Evolutionary conservation across 2,113 vertebrate species (phyloP).

Genomic region (Ranitomeya imitator): DNA sequence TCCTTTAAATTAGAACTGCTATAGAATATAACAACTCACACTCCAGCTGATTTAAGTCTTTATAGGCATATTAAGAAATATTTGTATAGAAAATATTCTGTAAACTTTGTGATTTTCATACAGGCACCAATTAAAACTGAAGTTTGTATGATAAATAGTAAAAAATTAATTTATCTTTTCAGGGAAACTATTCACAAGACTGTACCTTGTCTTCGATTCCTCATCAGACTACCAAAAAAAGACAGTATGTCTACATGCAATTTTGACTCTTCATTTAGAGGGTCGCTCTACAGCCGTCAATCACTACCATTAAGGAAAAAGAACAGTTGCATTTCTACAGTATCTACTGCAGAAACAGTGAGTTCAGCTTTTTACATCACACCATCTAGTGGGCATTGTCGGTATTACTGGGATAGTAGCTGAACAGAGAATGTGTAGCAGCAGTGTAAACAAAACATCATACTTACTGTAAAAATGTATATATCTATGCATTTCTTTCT

Average conservation of each 20-base stretch:
- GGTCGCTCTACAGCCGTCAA: slow-evolving; percentile 66
- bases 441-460: neutral
- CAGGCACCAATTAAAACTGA: neutral
- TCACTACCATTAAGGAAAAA: slow-evolving; percentile 64
- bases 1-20: too few species aligned
- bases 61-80: neutral
- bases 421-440: neutral
- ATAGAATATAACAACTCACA: too few species aligned
- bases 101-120: neutral
- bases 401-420: slow-evolving; percentile 4
- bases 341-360: slow-evolving; percentile 69
- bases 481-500: neutral
- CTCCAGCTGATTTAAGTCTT: too few species aligned
- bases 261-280: slow-evolving; percentile 67
- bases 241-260: slow-evolving; percentile 65
- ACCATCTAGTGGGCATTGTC: neutral
- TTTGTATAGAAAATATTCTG: neutral
- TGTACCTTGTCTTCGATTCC: slow-evolving; percentile 70
- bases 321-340: slow-evolving; percentile 61
- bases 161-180: neutral
- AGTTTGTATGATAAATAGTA: neutral
- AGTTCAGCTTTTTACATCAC: slow-evolving; percentile 55
- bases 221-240: slow-evolving; percentile 65
- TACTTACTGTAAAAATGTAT: neutral
- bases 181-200: slow-evolving; percentile 69